Conservation (phyloP, 2,113 vertebrate species). For the Aldabrachelys gigantea region DNA sequence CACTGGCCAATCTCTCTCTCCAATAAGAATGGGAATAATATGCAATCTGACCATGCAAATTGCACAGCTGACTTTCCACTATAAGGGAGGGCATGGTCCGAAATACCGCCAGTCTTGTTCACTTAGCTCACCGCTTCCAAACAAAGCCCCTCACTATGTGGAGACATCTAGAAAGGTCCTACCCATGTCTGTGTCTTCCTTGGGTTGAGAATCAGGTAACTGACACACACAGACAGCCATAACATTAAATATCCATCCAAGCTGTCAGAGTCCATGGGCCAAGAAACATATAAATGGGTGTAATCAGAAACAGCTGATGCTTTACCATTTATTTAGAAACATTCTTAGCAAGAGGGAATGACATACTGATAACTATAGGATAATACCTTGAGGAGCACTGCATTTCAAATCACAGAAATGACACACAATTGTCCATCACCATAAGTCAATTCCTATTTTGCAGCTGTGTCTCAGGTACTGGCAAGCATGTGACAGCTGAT, state of each 20-base stretch:
- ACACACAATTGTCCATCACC: rapidly evolving
- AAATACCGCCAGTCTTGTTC: neutral
- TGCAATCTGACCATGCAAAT: neutral
- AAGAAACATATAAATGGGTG: neutral
- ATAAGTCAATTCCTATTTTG: neutral
- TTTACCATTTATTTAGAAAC: neutral
- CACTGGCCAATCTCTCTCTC: neutral
- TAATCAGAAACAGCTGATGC: rapidly evolving
- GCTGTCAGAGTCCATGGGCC: neutral
- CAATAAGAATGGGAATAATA: neutral
- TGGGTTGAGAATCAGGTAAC: neutral
- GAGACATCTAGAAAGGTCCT: neutral
- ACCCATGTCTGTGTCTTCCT: neutral
- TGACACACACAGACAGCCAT: neutral
- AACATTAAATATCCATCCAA: neutral
- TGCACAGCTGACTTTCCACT: neutral
- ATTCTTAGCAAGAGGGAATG: neutral
- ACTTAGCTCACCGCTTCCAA: neutral
- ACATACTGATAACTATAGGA: neutral
- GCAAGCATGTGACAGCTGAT: neutral
- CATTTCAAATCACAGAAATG: neutral
- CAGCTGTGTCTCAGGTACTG: neutral
- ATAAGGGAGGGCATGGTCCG: rapidly evolving
- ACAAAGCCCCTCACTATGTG: neutral
- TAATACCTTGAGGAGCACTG: neutral